phyloP scores from a whole-genome alignment of 2,888 invertebrate species.

The Biston stratarius region DNA sequence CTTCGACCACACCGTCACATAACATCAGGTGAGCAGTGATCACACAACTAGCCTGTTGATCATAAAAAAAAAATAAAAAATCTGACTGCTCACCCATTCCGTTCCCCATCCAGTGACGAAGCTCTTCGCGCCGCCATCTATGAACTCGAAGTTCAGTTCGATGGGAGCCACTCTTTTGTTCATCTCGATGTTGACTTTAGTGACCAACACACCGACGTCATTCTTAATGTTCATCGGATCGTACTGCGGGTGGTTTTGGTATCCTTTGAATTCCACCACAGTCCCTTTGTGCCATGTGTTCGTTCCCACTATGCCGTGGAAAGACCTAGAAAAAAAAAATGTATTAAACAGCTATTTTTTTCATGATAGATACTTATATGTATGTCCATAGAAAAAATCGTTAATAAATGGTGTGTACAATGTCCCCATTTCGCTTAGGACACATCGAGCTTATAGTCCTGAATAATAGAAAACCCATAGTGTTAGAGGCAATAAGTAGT shows the following conservation, averaged over 20 bases:
- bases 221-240: slow-evolving; percentile 50
- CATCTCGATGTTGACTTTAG: slow-evolving; percentile 31
- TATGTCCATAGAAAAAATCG: too few species aligned
- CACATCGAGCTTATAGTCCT: too few species aligned
- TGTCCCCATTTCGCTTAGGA: too few species aligned
- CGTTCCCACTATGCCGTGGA: slow-evolving; percentile 52
- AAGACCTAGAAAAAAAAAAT: slow-evolving; percentile 44
- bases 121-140: slow-evolving; percentile 39
- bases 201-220: slow-evolving; percentile 53
- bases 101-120: slow-evolving; percentile 61
- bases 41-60: too few species aligned
- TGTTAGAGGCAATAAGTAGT: too few species aligned
- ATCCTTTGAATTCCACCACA: slow-evolving; percentile 40
- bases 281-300: slow-evolving; percentile 50
- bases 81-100: slow-evolving; percentile 37
- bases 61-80: too few species aligned
- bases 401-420: too few species aligned
- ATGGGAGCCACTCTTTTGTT: slow-evolving; percentile 38
- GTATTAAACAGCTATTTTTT: too few species aligned
- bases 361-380: too few species aligned
- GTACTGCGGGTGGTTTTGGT: slow-evolving; percentile 54
- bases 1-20: too few species aligned
- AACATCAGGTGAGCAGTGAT: too few species aligned
- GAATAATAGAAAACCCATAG: too few species aligned
- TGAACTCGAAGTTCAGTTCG: slow-evolving; percentile 39